A percentile compares a stretch with the other conserved stretches of the same genome.
phyloP scores from a whole-genome alignment of 2,888 invertebrate genomes.

The Trachelus tabidus region DNA sequence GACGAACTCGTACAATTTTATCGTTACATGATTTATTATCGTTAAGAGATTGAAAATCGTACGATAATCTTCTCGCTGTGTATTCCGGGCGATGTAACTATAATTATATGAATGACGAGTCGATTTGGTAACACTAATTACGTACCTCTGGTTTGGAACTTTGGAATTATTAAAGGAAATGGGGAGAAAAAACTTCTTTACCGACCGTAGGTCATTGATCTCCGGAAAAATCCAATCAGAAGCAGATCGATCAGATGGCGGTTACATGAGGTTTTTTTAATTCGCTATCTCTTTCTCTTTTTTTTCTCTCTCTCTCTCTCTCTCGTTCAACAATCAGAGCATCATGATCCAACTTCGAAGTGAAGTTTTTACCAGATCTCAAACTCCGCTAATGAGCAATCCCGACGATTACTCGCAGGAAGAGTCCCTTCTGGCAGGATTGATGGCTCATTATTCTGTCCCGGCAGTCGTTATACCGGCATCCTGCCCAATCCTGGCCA shows the following conservation, averaged over 20 bases:
- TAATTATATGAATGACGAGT: neutral
- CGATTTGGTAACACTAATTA: neutral
- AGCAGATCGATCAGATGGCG: neutral
- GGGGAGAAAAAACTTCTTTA: neutral
- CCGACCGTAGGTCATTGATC: neutral
- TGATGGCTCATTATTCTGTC: constrained; percentile 8
- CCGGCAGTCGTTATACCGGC: neutral
- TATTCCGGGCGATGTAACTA: neutral
- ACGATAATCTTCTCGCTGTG: neutral
- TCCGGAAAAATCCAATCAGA: constrained; percentile 1
- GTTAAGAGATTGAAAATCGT: neutral
- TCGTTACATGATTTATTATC: neutral
- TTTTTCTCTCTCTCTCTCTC: neutral
- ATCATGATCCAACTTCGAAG: neutral
- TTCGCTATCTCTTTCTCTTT: neutral
- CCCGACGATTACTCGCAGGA: constrained; percentile 2
- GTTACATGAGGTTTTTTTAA: neutral
- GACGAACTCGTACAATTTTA: neutral
- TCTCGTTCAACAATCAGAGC: neutral
- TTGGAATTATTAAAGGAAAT: neutral
- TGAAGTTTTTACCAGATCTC: neutral
- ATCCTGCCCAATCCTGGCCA: neutral
- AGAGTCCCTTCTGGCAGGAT: neutral
- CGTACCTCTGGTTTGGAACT: neutral
- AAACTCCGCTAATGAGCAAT: constrained; percentile 5